These are phyloP conservation scores for Ceryle rudis DNA, from an alignment of 2,797 vertebrate genomes.

Conservation along the genomic window DNA sequence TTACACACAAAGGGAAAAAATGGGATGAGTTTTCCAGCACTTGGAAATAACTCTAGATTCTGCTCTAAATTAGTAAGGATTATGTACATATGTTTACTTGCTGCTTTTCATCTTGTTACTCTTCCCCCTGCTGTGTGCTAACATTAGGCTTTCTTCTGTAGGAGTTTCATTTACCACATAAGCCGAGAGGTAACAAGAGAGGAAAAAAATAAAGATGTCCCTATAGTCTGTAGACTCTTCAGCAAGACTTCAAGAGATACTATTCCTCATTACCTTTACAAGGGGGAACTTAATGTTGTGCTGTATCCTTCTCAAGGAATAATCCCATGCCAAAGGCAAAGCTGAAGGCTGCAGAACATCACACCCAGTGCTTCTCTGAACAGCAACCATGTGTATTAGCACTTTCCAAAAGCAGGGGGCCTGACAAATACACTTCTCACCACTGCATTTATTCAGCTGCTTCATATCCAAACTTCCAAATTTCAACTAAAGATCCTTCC, in stretches of 20 bases:
- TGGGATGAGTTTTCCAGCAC: neutral
- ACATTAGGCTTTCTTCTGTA: neutral
- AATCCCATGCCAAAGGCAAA: constrained; percentile 9
- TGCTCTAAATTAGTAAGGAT: neutral
- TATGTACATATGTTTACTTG: neutral
- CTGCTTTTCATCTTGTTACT: neutral
- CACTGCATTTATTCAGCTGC: neutral
- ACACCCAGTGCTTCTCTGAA: neutral
- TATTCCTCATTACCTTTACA: neutral
- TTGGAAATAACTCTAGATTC: neutral
- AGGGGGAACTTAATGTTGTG: neutral
- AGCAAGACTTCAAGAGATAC: neutral
- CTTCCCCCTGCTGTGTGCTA: neutral
- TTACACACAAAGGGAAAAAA: neutral
- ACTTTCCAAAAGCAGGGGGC: neutral
- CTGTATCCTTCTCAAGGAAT: neutral
- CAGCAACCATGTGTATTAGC: neutral
- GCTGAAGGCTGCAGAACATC: neutral
- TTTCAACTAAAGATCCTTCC: neutral
- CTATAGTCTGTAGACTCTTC: neutral
- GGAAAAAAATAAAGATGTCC: neutral
- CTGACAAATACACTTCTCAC: neutral
- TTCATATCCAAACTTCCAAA: neutral
- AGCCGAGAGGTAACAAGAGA: neutral
- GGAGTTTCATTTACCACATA: neutral